Base-by-base conservation (phyloP, 2,113 vertebrate genomes). In the Theristicus caerulescens region DNA sequence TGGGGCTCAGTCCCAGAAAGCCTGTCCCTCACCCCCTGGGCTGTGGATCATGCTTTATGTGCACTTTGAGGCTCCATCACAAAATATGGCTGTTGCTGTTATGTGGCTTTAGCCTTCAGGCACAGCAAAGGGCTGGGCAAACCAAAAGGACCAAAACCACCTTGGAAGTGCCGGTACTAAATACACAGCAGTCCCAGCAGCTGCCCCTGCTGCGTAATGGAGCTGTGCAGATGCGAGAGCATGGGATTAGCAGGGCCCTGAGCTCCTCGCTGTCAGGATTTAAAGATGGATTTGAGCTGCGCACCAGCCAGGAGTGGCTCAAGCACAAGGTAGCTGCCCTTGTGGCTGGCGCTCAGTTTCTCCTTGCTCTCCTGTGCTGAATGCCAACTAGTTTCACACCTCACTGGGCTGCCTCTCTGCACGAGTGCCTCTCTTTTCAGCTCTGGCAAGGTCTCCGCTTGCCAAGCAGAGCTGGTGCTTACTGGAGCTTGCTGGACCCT, bases 181-280 rank as follows among this genome's bases (percentile, higher is more conserved):
- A 25, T 0, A 20, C 22, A 18, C 29, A 76, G 61, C 42, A 57
- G 73, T 20, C 29, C 13, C 72, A 89, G 69, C 40, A 72, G 49
- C 54, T 61, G 51, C 47, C 25, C 10, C 54, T 64, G 57, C 85
- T 72, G 40, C 2, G 0, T 31, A 26, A 36, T 11, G 40, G 73
- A 93, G 84, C 57, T 44, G 82, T 79, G 82, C 90, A 90, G 81
- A 85, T 90, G 73, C 49, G 58, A 65, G 52, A 93, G 78, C 20
- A 6, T 0, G 1, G 81, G 93, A 87, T 90, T 76, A 90, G 54
- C 58, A 73, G 87, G 25, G 36, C 57, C 64, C 54, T 66, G 82
- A 91, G 46, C 67, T 78, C 42, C 72, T 95, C 2, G 0, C 76
- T 86, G 82, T 61, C 76, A 49, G 86, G 88, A 74, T 91, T 97